These are phyloP conservation scores for Propithecus coquereli DNA, from an alignment of 2,113 vertebrate species.

Conservation along the genomic window DNA sequence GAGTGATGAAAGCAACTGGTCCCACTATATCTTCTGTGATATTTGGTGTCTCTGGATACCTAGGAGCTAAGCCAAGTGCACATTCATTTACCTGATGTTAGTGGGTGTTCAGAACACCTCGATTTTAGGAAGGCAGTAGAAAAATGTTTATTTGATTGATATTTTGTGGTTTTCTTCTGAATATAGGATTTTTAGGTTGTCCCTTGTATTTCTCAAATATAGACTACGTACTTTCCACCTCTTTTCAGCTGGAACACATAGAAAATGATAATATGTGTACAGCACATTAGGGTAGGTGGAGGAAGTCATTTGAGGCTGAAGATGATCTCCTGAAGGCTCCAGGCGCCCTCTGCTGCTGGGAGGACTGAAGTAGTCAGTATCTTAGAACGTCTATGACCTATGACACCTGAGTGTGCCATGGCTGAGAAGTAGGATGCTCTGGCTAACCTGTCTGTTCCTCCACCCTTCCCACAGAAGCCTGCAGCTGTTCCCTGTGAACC, in stretches of 20 bases:
- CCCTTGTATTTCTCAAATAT: neutral
- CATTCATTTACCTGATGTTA: neutral
- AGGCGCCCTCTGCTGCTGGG: fast-evolving
- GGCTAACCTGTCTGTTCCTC: neutral
- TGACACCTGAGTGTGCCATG: neutral
- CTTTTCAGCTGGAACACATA: neutral
- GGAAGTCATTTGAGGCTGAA: neutral
- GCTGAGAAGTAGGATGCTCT: neutral
- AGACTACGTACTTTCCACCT: neutral
- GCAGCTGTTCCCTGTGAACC: neutral
- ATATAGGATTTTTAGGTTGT: neutral
- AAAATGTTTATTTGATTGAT: neutral
- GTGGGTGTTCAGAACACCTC: neutral
- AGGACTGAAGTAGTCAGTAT: neutral
- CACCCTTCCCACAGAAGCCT: neutral
- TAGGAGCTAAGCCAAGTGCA: neutral
- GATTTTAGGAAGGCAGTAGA: neutral
- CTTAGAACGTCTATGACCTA: neutral
- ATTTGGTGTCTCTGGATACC: neutral
- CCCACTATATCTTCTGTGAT: neutral
- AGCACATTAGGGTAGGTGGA: no score
- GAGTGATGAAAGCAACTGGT: neutral
- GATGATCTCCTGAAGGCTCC: neutral
- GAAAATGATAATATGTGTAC: neutral
- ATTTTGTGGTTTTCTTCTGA: neutral